Evolutionary conservation across 2,797 vertebrate genomes (phyloP).

Genomic region (Thamnophis elegans): DNA sequence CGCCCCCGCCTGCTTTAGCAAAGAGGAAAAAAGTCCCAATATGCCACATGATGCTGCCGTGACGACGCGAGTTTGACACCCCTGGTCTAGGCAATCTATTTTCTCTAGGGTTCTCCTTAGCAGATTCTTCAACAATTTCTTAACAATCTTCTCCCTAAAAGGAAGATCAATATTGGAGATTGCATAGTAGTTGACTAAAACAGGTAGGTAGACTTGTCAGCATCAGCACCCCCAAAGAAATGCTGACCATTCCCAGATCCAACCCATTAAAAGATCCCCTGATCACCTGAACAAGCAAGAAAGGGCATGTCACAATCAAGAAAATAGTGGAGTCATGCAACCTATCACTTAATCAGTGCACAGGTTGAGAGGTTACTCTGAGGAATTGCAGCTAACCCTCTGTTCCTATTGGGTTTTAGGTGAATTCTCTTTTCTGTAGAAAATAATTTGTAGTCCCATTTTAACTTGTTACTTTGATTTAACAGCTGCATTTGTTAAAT

Average conservation of each 20-base stretch:
- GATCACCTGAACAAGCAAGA: not conserved
- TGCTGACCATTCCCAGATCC: not conserved
- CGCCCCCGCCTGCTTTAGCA: too few relatives aligned
- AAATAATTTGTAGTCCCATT: not conserved
- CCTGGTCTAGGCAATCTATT: not conserved
- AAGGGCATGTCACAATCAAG: not conserved
- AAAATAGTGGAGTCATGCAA: not conserved
- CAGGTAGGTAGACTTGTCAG: not conserved
- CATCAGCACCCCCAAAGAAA: not conserved
- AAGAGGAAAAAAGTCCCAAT: too few relatives aligned
- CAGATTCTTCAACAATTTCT: not conserved
- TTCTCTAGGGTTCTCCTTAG: not conserved
- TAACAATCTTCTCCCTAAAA: not conserved
- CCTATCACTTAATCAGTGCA: not conserved
- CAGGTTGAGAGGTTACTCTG: not conserved
- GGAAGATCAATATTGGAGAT: not conserved
- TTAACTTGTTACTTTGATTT: not conserved
- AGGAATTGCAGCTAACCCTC: not conserved
- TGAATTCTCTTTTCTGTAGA: not conserved
- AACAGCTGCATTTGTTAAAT: not conserved
- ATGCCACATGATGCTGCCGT: too few relatives aligned
- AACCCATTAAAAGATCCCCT: not conserved
- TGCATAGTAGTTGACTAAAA: not conserved
- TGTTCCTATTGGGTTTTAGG: not conserved
- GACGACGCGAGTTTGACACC: too few relatives aligned